Conservation (phyloP, 2,888 invertebrate genomes). For the Iselma pallidipennis region DNA sequence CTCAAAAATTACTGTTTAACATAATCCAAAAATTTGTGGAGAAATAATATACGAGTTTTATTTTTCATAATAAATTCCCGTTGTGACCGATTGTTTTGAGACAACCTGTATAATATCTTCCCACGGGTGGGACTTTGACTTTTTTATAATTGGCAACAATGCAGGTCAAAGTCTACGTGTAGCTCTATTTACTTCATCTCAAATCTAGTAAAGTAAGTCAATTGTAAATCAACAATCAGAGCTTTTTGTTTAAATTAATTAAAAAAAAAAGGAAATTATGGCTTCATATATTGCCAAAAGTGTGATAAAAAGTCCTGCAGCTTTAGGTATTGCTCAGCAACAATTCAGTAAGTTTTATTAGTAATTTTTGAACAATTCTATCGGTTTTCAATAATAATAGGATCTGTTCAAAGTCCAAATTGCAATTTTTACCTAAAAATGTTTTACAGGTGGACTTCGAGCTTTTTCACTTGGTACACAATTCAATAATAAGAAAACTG, state of each 20-base stretch:
- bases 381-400: not conserved
- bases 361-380: slow-evolving; percentile 15
- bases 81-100: no score
- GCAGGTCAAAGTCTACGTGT: slow-evolving; percentile 28
- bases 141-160: slow-evolving; percentile 21
- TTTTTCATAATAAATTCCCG: no score
- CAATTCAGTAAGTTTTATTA: slow-evolving; percentile 37
- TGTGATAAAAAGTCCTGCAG: slow-evolving; percentile 38
- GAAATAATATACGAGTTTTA: no score
- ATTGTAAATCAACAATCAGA: not conserved
- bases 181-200: not conserved
- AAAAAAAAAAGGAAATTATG: slow-evolving; percentile 33
- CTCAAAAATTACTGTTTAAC: no score
- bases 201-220: not conserved
- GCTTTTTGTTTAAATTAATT: not conserved
- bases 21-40: no score
- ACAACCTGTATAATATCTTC: not conserved
- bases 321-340: slow-evolving; percentile 37
- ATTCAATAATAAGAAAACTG: slow-evolving; percentile 60
- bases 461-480: slow-evolving; percentile 60
- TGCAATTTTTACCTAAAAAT: slow-evolving; percentile 25
- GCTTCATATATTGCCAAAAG: slow-evolving; percentile 45
- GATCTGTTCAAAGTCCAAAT: slow-evolving; percentile 8
- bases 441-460: slow-evolving; percentile 56
- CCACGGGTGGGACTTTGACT: not conserved